These are phyloP conservation scores for Dasysyrphus albostriatus DNA, from an alignment of 2,888 invertebrate genomes.

Conservation along the genomic window DNA sequence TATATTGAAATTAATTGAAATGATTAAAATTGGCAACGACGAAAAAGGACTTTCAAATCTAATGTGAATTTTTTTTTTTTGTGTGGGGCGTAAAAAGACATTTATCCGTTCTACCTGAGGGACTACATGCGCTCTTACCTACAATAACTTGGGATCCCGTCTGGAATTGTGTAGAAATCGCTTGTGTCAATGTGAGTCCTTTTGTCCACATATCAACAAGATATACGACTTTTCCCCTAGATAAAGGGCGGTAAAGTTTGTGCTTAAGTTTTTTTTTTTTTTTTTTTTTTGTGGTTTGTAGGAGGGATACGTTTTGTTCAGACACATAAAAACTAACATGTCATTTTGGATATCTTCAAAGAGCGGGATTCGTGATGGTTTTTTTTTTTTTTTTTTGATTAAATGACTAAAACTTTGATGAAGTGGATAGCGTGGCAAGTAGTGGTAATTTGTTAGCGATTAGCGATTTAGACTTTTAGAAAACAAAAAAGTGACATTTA, in stretches of 20 bases:
- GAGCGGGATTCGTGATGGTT: neutral
- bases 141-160: neutral
- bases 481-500: neutral
- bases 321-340: constrained; percentile 33
- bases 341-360: neutral
- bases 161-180: constrained; percentile 43
- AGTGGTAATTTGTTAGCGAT: constrained; percentile 21
- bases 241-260: constrained; percentile 26
- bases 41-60: constrained; percentile 8
- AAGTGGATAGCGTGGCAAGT: constrained; percentile 11
- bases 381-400: neutral
- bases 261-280: neutral
- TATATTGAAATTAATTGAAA: constrained; percentile 71
- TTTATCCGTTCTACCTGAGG: constrained; percentile 48
- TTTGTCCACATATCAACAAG: constrained; percentile 51
- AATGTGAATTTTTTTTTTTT: neutral
- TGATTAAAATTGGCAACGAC: constrained; percentile 57
- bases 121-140: neutral
- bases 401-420: constrained; percentile 5
- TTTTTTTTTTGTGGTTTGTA: neutral
- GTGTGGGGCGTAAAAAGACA: constrained; percentile 26
- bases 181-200: constrained; percentile 52
- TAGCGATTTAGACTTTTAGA: neutral
- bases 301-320: constrained; percentile 22
- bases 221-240: constrained; percentile 39